Evolutionary conservation across 23 tunicate genomes (phyloP), one percentile per base, ranked within the genome.

Genomic region (Oikopleura albicans): DNA sequence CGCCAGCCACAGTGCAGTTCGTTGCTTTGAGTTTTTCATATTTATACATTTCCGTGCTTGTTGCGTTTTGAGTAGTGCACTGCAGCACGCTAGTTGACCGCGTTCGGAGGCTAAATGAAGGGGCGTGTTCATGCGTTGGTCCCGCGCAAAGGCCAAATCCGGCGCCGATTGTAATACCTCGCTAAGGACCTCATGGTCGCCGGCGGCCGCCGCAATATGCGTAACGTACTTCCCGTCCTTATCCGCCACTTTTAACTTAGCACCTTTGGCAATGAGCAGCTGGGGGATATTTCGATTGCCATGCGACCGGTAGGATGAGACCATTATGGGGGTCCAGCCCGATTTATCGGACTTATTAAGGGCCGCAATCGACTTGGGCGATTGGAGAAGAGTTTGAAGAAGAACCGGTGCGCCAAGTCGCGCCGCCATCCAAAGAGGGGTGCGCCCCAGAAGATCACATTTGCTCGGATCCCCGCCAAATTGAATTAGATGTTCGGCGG

Each of bases 1-100:
- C 2, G 79, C 79, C 37, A 71, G 79, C 79, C 79, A 71, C 79
- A 71, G 35, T 16, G 79, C 79, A 12, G 79, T 71, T 71, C 79
- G 33, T 29, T 71, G 27, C 79, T 71, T 71, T 16, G 28, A 2
- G 31, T 71, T 71, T 4, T 16, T 71, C 36, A 71, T 4, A 29
- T 71, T 31, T 16, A 71, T 29, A 29, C 79, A 2, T 29, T 71
- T 71, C 27, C 4, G 2, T 22, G 79, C 79, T 22, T 4, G 37
- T 12, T 29, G 37, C 28, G 33, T 71, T 71, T 71, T 71, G 34
- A 71, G 35, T 37, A 71, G 37, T 2, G 31, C 27, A 71, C 31
- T 71, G 37, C 27, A 16, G 79, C 79, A 71, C 4, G 27, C 2
- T 22, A 71, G 28, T 29, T 71, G 79, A 16, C 79, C 79, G 37